Evolutionary conservation across 2,888 invertebrate genomes (phyloP).

Genomic region (Erebia epiphron): DNA sequence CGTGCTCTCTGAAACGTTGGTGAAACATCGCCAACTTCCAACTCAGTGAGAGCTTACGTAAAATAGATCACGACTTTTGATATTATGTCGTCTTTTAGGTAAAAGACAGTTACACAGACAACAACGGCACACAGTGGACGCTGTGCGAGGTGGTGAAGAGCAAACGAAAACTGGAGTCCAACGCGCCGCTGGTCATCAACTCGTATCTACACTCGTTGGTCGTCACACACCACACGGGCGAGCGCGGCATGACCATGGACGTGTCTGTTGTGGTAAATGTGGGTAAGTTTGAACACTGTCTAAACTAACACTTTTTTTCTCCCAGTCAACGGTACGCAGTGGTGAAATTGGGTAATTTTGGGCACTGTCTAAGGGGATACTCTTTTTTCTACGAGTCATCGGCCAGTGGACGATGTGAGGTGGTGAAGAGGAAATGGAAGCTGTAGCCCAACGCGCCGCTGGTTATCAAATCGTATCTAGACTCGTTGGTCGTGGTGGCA

Average conservation of each 20-base stretch:
- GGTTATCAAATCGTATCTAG: conserved; percentile 86
- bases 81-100: conserved; percentile 58
- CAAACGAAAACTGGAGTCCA: conserved; percentile 54
- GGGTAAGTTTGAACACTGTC: conserved; percentile 57
- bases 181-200: conserved; percentile 80
- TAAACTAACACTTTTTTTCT: too few species aligned
- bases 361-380: too few species aligned
- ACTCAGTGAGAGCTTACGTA: too few species aligned
- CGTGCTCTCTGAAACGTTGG: too few species aligned
- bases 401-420: conserved; percentile 64
- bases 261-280: conserved; percentile 84
- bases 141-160: conserved; percentile 79
- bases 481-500: conserved; percentile 83
- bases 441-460: conserved; percentile 60
- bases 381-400: too few species aligned
- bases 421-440: conserved; percentile 57
- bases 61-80: too few species aligned
- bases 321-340: too few species aligned
- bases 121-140: conserved; percentile 87
- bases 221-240: conserved; percentile 78
- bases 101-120: conserved; percentile 87
- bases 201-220: conserved; percentile 87
- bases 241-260: conserved; percentile 80
- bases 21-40: too few species aligned
- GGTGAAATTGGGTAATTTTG: too few species aligned